These are phyloP conservation scores for Maccullochella peelii DNA, from an alignment of 2,113 vertebrate species.

Conservation along the genomic window DNA sequence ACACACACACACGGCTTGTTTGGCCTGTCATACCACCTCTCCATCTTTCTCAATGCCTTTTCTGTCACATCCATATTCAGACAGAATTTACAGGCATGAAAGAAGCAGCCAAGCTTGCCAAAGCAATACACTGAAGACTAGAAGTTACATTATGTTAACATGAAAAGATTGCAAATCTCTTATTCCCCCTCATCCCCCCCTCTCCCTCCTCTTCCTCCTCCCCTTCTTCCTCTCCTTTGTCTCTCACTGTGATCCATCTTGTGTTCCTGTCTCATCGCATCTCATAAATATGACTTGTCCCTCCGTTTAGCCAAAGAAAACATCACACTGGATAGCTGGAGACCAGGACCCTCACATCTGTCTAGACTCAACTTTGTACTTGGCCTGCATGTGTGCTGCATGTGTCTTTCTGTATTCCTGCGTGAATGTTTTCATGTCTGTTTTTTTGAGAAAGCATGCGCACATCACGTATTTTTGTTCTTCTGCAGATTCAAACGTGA, in stretches of 20 bases:
- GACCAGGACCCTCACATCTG: conserved; percentile 53
- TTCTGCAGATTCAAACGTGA: conserved; percentile 28
- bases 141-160: conserved; percentile 73
- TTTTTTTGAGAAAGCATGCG: not conserved
- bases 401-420: conserved; percentile 19
- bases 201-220: not conserved
- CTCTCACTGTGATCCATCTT: conserved; percentile 50
- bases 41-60: conserved; percentile 55
- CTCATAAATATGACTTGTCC: conserved; percentile 58
- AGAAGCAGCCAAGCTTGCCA: conserved; percentile 66
- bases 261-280: conserved; percentile 59
- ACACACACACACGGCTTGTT: conserved; percentile 39
- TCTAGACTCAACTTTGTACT: conserved; percentile 49
- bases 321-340: conserved; percentile 42
- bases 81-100: conserved; percentile 65
- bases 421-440: conserved; percentile 23
- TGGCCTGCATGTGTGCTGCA: not conserved
- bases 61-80: conserved; percentile 75
- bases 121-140: conserved; percentile 62
- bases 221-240: conserved; percentile 35
- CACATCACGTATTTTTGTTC: conserved; percentile 12
- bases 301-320: conserved; percentile 67
- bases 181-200: conserved; percentile 26
- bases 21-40: conserved; percentile 60
- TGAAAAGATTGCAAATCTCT: conserved; percentile 70